Base-by-base conservation (phyloP, 2,888 invertebrate species). In the Himalopsyche japonica region DNA sequence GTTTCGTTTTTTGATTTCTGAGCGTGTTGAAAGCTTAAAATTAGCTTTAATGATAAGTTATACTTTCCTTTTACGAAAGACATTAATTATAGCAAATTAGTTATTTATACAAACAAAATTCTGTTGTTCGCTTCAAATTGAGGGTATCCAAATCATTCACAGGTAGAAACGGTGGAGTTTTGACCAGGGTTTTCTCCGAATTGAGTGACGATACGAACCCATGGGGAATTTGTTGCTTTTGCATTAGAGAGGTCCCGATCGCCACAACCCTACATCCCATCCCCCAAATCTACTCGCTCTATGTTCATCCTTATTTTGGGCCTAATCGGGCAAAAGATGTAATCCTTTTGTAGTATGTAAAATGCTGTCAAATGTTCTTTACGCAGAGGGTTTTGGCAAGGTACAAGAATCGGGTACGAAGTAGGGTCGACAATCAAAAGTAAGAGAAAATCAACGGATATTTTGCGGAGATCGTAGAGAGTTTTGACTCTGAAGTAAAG, bases 281-380 rank as follows among this genome's bases (percentile, higher is more conserved):
- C n/a, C n/a, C 57, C 10, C 3, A 20, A n/a, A 57, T 8, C 57
- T 24, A 57, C 20, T 15, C 57, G 20, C 15, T 57, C n/a, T 57
- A 49, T 49, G 57, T 57, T n/a, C 18, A 76, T 34, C 76, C 76
- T 76, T 76, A 32, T 76, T 34, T 76, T n/a, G 32, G 76, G n/a
- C 76, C 76, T 76, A 76, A 76, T 76, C 76, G 76, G 34, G 76
- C 32, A 34, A 76, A 76, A 57, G 34, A 76, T 34, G 76, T 76
- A 76, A 76, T 76, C 76, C 76, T 76, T 76, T 76, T 76, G 76
- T 76, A 24, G 76, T 76, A 32, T 32, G 32, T 76, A 76, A 76
- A 76, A 34, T 27, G 76, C 32, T 76, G 76, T 76, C 76, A 76
- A 76, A 34, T 76, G 76, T 34, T 30, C 57, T 57, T 57, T 57